Evolutionary conservation across 2,888 invertebrate genomes (phyloP).

Genomic region (Mythimna vitellina): DNA sequence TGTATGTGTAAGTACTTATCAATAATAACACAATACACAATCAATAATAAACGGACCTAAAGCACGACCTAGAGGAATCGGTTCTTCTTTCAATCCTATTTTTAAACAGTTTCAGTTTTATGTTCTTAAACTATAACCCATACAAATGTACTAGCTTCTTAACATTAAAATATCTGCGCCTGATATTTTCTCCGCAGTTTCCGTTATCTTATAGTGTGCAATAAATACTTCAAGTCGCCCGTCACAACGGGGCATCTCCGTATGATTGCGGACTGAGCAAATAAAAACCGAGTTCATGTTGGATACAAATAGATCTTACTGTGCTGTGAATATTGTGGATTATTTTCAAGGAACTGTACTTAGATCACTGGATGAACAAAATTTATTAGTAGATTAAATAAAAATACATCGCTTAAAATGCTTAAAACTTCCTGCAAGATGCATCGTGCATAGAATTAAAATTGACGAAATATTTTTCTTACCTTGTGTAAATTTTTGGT

Average conservation of each 20-base stretch:
- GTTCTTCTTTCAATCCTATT: background rate
- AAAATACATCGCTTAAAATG: too few species aligned
- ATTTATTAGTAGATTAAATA: background rate
- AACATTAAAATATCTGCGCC: constrained; percentile 75
- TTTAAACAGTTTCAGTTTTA: background rate
- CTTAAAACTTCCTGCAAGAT: too few species aligned
- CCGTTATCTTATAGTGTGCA: constrained; percentile 74
- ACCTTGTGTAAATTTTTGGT: too few species aligned
- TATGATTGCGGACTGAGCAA: constrained; percentile 58
- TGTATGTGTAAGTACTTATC: too few species aligned
- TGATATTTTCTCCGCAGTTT: constrained; percentile 74
- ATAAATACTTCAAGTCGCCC: constrained; percentile 78
- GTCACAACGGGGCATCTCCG: constrained; percentile 63
- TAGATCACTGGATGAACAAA: background rate
- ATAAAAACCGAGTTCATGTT: constrained; percentile 53
- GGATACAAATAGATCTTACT: constrained; percentile 52
- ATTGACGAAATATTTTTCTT: too few species aligned
- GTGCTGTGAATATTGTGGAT: constrained; percentile 26
- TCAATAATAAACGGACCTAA: too few species aligned
- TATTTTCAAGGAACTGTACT: constrained; percentile 11
- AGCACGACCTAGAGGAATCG: too few species aligned
- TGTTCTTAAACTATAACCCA: background rate
- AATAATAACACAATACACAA: too few species aligned
- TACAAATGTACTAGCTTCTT: constrained; percentile 34
- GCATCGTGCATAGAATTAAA: too few species aligned